Conservation (phyloP, 37 sponge, comb jelly and placozoan species). For the Halichondria panicea region DNA sequence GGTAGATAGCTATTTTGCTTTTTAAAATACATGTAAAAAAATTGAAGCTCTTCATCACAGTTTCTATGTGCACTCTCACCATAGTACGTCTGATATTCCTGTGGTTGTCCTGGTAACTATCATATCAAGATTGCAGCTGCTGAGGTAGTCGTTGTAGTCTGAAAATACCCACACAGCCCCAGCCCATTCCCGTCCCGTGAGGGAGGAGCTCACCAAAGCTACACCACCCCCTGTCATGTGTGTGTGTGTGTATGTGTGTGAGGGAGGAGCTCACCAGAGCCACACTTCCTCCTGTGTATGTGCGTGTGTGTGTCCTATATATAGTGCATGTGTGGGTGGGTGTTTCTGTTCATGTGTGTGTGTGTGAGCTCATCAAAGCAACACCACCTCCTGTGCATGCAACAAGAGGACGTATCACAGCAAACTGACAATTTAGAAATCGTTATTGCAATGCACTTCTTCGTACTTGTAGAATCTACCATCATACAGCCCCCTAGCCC, state of each 20-base stretch:
- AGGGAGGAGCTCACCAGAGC: too few relatives aligned
- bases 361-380: too few relatives aligned
- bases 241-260: not conserved
- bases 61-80: conserved; percentile 23
- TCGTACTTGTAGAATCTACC: too few relatives aligned
- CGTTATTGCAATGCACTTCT: too few relatives aligned
- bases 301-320: too few relatives aligned
- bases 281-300: not conserved
- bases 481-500: too few relatives aligned
- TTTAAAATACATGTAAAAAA: conserved; percentile 4
- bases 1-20: too few relatives aligned
- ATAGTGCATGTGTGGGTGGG: too few relatives aligned
- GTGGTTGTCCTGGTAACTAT: conserved; percentile 24
- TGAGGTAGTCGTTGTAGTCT: conserved; percentile 33
- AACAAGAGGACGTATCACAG: too few relatives aligned
- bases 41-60: not conserved
- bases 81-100: conserved; percentile 35
- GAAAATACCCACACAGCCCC: conserved; percentile 66
- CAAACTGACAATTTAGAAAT: too few relatives aligned
- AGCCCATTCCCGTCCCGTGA: conserved; percentile 68
- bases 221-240: conserved; percentile 30
- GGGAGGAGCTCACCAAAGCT: conserved; percentile 41
- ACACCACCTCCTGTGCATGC: too few relatives aligned
- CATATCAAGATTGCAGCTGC: conserved; percentile 44
- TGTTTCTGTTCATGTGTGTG: too few relatives aligned